Evolutionary conservation across 2,797 vertebrate genomes (phyloP), one percentile per base, ranked within the genome.

Genomic region (Enteromius afrohamiltoni): DNA sequence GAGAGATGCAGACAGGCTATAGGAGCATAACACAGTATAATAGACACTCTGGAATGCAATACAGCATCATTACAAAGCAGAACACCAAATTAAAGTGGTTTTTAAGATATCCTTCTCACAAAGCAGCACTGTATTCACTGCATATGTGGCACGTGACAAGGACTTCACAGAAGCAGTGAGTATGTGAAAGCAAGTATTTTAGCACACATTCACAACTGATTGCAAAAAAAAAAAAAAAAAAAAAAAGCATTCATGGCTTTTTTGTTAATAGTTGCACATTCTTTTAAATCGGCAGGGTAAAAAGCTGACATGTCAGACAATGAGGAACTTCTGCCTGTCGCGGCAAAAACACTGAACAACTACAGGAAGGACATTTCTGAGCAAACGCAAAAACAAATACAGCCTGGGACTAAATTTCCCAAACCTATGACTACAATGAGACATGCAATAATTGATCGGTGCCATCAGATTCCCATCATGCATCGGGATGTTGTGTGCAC

Each of bases 301-400:
- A 81, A 42, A 26, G 70, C 58, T 82, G 80, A 82, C 58, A 37
- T 64, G 40, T 82, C 58, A 65, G n/a, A 82, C n/a, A 53, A 65
- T 67, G 16, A 75, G 71, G 70, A 82, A 82, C 71, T 40, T 34
- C 14, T 70, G 34, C 34, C 23, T 5, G 49, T 49, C 10, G 29
- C 14, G 29, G 60, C 45, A 31, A 75, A 42, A 64, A 40, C 31
- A 17, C 58, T 53, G 10, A 75, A 75, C 31, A 74, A 74, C 26
- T 16, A 67, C 71, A 82, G 70, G 47, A 82, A 65, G 69, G 69
- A 51, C 37, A 82, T 64, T 82, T 74, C 31, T 26, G 13, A 34
- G 26, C 29, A 74, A 73, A 49, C 0, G 37, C 34, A 73, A 73
- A 79, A 64, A 79, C 53, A 45, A 77, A 77, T 29, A n/a, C 34